Evolutionary conservation across 2,113 vertebrate species (phyloP).

Genomic region (Lutjanus erythropterus): DNA sequence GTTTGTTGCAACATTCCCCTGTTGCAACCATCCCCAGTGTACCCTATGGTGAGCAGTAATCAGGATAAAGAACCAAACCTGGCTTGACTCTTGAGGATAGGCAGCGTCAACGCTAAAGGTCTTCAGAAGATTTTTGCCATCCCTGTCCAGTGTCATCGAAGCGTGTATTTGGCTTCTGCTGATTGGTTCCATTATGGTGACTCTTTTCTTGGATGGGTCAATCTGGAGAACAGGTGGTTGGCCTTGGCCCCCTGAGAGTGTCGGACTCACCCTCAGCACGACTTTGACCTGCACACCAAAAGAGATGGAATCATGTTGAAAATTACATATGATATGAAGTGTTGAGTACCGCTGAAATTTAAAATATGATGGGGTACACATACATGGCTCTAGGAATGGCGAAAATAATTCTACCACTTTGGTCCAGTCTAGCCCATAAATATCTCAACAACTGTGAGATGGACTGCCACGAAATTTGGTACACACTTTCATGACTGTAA

Average conservation of each 20-base stretch:
- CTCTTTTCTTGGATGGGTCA: slow-evolving; percentile 79
- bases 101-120: slow-evolving; percentile 73
- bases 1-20: too few species aligned
- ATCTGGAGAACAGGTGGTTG: slow-evolving; percentile 75
- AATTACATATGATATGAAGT: background rate
- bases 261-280: slow-evolving; percentile 78
- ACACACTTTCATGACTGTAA: background rate
- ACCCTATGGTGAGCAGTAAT: background rate
- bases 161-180: slow-evolving; percentile 47
- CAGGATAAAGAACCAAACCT: slow-evolving; percentile 66
- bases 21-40: too few species aligned
- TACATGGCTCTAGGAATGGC: too few species aligned
- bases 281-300: slow-evolving; percentile 78
- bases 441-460: background rate
- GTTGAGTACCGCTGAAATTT: background rate
- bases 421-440: background rate
- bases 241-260: slow-evolving; percentile 46
- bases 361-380: background rate
- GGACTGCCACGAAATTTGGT: background rate
- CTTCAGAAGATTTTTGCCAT: slow-evolving; percentile 61
- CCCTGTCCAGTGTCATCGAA: slow-evolving; percentile 53
- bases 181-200: slow-evolving; percentile 76
- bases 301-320: background rate
- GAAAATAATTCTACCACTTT: slow-evolving; percentile 1
- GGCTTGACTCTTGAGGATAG: slow-evolving; percentile 73